Conservation (phyloP, 1,140 invertebrate genomes). For the Aphelenchoides besseyi region DNA sequence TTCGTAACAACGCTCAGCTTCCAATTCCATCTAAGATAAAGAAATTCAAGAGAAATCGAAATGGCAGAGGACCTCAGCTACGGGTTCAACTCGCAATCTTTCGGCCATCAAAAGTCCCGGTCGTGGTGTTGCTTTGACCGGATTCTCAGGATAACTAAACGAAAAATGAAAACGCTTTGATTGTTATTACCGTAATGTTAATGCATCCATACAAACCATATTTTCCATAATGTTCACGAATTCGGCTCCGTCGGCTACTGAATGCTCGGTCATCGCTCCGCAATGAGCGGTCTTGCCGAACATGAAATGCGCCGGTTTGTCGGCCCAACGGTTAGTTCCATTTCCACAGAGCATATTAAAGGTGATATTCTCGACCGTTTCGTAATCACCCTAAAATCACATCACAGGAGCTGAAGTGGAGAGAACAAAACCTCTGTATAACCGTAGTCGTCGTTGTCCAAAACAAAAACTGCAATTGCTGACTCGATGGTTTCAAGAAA, state of each 20-base stretch:
- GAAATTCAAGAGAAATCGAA: background rate
- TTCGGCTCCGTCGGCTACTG: constrained; percentile 68
- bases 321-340: constrained; percentile 92
- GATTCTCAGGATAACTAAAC: constrained; percentile 8
- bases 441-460: constrained; percentile 40
- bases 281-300: constrained; percentile 86
- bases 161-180: background rate
- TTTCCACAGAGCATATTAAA: constrained; percentile 76
- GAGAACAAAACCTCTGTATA: constrained; percentile 29
- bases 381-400: background rate
- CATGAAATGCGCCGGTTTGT: constrained; percentile 89
- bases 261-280: constrained; percentile 76
- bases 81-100: constrained; percentile 33
- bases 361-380: background rate
- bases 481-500: constrained; percentile 45
- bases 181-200: constrained; percentile 21
- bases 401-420: too few relatives aligned
- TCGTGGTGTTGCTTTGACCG: constrained; percentile 29
- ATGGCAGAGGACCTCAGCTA: background rate
- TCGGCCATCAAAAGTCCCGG: constrained; percentile 11
- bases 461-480: constrained; percentile 43
- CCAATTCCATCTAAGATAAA: constrained; percentile 25
- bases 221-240: constrained; percentile 52
- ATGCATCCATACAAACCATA: constrained; percentile 30
- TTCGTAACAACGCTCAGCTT: constrained; percentile 38